Evolutionary conservation across 1,140 invertebrate genomes (phyloP).

Genomic region (Drosophila lini): DNA sequence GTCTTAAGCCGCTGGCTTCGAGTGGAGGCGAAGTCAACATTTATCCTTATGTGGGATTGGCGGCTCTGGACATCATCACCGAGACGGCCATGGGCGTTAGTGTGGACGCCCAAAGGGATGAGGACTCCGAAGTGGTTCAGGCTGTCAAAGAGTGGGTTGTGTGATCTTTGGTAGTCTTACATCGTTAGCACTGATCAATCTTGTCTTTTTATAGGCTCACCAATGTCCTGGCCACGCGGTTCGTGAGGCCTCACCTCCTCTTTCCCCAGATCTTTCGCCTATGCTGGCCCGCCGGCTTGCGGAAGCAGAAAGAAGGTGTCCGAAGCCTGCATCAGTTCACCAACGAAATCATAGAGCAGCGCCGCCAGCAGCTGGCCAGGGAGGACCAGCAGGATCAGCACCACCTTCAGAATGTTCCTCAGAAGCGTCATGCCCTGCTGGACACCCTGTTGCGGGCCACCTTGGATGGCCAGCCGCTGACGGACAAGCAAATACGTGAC

Average conservation of each 20-base stretch:
- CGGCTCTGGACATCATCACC: conserved; percentile 78
- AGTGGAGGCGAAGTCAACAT: conserved; percentile 49
- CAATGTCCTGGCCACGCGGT: conserved; percentile 52
- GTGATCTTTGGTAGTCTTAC: background rate
- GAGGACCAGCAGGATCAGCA: background rate
- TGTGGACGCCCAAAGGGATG: conserved; percentile 89
- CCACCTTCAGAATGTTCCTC: conserved; percentile 63
- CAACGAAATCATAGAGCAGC: conserved; percentile 85
- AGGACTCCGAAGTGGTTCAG: conserved; percentile 88
- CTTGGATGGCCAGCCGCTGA: conserved; percentile 86
- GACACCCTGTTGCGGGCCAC: conserved; percentile 89
- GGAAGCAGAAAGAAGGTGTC: conserved; percentile 61
- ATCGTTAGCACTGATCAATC: too few relatives aligned
- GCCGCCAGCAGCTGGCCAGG: conserved; percentile 69
- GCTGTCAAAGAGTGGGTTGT: conserved; percentile 88
- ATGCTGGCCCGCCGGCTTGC: conserved; percentile 61
- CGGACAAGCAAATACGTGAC: conserved; percentile 88
- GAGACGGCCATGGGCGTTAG: conserved; percentile 94
- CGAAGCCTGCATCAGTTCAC: conserved; percentile 87
- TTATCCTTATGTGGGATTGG: conserved; percentile 52
- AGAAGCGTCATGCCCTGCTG: conserved; percentile 89
- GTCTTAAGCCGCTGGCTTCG: conserved; percentile 84
- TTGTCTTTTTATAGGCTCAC: conserved; percentile 42
- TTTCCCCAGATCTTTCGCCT: conserved; percentile 60
- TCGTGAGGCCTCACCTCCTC: conserved; percentile 81